Evolutionary conservation across 2,888 invertebrate genomes (phyloP).

Genomic region (Amiota minor): DNA sequence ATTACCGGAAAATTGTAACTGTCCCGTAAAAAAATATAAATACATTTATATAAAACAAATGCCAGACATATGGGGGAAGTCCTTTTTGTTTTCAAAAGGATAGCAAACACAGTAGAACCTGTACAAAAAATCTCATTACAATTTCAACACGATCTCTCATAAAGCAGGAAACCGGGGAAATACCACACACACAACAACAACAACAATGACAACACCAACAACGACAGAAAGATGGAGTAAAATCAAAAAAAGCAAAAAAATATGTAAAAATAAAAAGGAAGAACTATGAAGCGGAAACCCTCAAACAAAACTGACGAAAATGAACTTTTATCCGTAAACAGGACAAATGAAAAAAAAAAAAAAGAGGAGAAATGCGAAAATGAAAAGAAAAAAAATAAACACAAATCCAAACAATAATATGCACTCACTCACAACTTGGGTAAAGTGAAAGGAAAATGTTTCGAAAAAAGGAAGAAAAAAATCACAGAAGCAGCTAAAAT

Average conservation of each 20-base stretch:
- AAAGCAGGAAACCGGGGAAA: constrained; percentile 48
- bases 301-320: constrained; percentile 56
- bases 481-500: constrained; percentile 27
- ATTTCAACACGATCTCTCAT: constrained; percentile 68
- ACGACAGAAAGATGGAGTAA: not conserved
- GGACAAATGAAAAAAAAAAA: constrained; percentile 52
- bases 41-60: constrained; percentile 15
- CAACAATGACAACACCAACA: constrained; percentile 7
- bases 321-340: constrained; percentile 68
- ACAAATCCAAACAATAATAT: not conserved
- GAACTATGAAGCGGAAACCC: constrained; percentile 55
- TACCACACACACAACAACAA: constrained; percentile 33
- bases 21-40: constrained; percentile 33
- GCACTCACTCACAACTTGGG: constrained; percentile 1
- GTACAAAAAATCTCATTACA: constrained; percentile 66
- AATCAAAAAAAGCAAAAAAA: not conserved
- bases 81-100: constrained; percentile 16
- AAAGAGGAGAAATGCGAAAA: constrained; percentile 23
- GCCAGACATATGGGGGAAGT: constrained; percentile 26
- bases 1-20: constrained; percentile 62
- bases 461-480: constrained; percentile 27
- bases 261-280: constrained; percentile 16
- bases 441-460: not conserved
- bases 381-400: not conserved
- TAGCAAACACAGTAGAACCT: not conserved